Percentiles rank a stretch among this genome's conserved stretches.
These are phyloP conservation scores for Isichthys henryi DNA, from an alignment of 2,113 vertebrate genomes.

Conservation along the genomic window DNA sequence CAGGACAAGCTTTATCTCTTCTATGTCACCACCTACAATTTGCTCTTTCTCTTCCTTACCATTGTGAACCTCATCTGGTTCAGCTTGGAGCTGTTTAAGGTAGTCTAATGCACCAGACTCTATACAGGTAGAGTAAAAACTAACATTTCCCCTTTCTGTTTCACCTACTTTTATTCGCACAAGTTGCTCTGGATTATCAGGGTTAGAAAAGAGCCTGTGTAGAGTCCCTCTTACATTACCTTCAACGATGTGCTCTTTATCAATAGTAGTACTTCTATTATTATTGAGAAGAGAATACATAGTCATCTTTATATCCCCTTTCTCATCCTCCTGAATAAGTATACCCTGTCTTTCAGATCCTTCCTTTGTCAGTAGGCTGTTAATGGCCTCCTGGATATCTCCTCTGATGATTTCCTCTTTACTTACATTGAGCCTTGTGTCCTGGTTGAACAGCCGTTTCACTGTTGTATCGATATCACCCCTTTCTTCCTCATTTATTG, in stretches of 20 bases:
- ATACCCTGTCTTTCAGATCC: constrained; percentile 69
- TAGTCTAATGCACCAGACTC: constrained; percentile 82
- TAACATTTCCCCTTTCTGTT: constrained; percentile 77
- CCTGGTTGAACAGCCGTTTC: constrained; percentile 70
- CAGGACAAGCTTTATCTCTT: constrained; percentile 69
- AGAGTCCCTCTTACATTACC: constrained; percentile 72
- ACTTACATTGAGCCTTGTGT: constrained; percentile 54
- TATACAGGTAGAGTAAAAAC: constrained; percentile 85
- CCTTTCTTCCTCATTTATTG: constrained; percentile 73
- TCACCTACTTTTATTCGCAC: constrained; percentile 66
- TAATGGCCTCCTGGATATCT: constrained; percentile 76
- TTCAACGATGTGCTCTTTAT: constrained; percentile 67
- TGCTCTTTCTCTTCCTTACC: constrained; percentile 54
- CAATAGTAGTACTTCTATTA: constrained; percentile 44
- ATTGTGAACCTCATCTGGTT: constrained; percentile 50
- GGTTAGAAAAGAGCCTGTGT: constrained; percentile 60
- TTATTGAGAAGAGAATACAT: constrained; percentile 83
- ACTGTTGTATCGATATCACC: constrained; percentile 74
- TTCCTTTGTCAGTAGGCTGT: constrained; percentile 65
- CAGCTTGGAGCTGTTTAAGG: constrained; percentile 69
- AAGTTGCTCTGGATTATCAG: constrained; percentile 49
- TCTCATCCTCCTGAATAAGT: constrained; percentile 85
- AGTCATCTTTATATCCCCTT: constrained; percentile 82
- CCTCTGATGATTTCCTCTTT: constrained; percentile 75
- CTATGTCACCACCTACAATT: constrained; percentile 73